These are phyloP conservation scores for Tetragonula clypearis DNA, from an alignment of 1,140 invertebrate genomes.

Conservation along the genomic window DNA sequence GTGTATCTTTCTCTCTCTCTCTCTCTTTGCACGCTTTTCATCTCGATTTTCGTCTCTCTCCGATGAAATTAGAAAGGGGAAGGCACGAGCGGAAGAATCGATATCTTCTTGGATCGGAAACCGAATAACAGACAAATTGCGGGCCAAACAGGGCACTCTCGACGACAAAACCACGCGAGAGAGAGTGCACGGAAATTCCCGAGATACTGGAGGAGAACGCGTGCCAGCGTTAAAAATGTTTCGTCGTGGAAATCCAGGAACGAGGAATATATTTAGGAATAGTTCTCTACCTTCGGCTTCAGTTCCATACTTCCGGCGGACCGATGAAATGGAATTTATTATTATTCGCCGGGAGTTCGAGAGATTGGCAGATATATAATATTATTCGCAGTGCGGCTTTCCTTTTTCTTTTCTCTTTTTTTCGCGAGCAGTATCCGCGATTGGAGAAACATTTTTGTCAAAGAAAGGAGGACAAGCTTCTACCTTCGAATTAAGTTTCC, in stretches of 20 bases:
- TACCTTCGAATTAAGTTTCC: too few relatives aligned
- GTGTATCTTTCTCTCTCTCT: neutral
- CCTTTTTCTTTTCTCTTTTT: too few relatives aligned
- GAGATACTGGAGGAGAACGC: neutral
- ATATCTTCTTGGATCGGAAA: neutral
- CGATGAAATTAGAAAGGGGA: constrained; percentile 10
- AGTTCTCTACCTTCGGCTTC: neutral
- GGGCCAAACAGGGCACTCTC: neutral
- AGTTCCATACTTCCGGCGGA: neutral
- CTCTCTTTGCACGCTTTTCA: neutral
- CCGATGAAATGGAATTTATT: constrained; percentile 2
- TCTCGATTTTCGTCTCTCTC: neutral
- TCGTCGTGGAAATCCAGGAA: neutral
- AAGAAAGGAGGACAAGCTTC: too few relatives aligned
- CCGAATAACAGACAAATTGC: constrained; percentile 11
- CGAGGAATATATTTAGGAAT: neutral
- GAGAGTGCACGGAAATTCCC: neutral
- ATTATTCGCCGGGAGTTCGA: neutral
- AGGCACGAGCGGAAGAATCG: neutral
- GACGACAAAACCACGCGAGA: neutral
- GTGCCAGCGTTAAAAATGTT: neutral
- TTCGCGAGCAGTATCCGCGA: too few relatives aligned
- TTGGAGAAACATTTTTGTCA: too few relatives aligned
- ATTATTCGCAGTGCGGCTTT: too few relatives aligned
- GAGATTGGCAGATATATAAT: too few relatives aligned